Base-by-base conservation (phyloP, 2,888 invertebrate species). In the Caradrina kadenii region DNA sequence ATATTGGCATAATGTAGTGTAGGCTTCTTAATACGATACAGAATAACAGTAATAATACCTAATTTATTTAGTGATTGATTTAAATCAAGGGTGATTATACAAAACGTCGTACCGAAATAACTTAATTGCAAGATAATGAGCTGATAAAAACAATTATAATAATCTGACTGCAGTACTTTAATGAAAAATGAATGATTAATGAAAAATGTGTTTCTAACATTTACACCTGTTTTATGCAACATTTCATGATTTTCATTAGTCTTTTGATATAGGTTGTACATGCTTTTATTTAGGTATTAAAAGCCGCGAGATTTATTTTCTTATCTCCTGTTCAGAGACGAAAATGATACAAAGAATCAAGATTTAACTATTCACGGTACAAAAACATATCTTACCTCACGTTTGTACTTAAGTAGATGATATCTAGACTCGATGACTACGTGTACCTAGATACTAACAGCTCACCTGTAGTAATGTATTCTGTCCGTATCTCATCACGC, bases 401-500 rank as follows among this genome's bases (percentile, higher is more conserved):
- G 15, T 45, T 4, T 1, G 11, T 45, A 45, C 15, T 0, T 17
- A 17, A 42, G 35, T 39, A 39, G 13, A 39, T 39, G 13, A 39
- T 11, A 45, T 17, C 45, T 45, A 45, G 45, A 45, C 45, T 17
- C 17, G 45, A 22, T 49, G 13, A 22, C 15, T 10, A 42, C 2
- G 7, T 56, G 39, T 26, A 15, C 13, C 4, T 42, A 31, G 11
- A 50, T 22, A 22, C 35, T 4, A 48, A 55, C 21, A 56, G 82
- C 87, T 91, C 71, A 96, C 96, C 92, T 98, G 98, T 76, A 98
- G 97, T 26, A 98, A 94, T 0, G 98, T 98, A 86, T 98, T 98
- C 91, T 98, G 98, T 49, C 98, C 98, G 88, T 98, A 98, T 88
- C 98, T 97, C 89, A 96, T 97, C 0, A 99, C 98, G 60, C 98